These are phyloP conservation scores for Trigoniulus corallinus DNA, from an alignment of 1,140 invertebrate species.

Conservation along the genomic window DNA sequence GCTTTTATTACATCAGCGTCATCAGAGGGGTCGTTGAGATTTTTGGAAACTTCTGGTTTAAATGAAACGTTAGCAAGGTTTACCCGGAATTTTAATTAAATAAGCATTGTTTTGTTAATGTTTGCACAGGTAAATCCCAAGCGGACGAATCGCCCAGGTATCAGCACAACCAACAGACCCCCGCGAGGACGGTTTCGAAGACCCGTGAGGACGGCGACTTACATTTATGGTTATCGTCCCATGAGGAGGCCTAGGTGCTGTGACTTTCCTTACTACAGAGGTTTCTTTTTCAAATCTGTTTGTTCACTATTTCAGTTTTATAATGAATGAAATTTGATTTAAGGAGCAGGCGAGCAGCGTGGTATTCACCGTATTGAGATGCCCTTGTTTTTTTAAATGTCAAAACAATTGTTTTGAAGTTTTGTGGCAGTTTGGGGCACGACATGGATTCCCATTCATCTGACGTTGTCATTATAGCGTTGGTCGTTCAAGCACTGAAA, in stretches of 20 bases:
- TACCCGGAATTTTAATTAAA: too few species aligned
- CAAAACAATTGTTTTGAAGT: not conserved
- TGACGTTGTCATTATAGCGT: too few species aligned
- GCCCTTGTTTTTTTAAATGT: too few species aligned
- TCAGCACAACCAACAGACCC: slow-evolving; percentile 84
- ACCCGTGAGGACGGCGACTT: slow-evolving; percentile 30
- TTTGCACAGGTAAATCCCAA: slow-evolving; percentile 71
- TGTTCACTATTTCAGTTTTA: not conserved
- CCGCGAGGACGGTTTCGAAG: slow-evolving; percentile 47
- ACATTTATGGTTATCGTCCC: slow-evolving; percentile 45
- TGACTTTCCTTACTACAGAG: not conserved
- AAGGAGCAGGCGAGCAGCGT: not conserved
- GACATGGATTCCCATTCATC: too few species aligned
- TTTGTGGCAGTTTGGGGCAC: too few species aligned
- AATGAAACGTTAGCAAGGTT: too few species aligned
- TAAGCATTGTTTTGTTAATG: not conserved
- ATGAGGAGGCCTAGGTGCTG: slow-evolving; percentile 46
- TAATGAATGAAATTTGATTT: not conserved
- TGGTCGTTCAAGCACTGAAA: too few species aligned
- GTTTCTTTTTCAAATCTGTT: not conserved
- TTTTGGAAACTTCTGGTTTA: too few species aligned
- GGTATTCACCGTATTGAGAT: slow-evolving; percentile 6
- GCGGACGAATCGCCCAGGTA: slow-evolving; percentile 90
- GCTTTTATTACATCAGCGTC: too few species aligned
- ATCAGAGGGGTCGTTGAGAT: too few species aligned